Conservation (phyloP, 2,888 invertebrate species). For the Phymatocera aterrima region DNA sequence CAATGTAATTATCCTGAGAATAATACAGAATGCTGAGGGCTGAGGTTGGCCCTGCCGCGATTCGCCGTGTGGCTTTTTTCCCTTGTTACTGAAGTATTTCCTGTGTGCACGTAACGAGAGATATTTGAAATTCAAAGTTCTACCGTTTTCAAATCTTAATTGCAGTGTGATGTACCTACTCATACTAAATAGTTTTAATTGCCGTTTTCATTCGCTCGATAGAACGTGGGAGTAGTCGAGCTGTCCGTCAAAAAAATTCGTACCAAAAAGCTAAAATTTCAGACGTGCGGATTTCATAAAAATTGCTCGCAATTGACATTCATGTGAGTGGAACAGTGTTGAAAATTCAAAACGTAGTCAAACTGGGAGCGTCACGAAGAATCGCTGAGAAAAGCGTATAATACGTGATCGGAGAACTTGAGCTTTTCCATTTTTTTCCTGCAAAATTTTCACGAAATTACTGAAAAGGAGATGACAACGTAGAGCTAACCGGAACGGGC, state of each 20-base stretch:
- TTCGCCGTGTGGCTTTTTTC: no score
- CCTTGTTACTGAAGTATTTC: no score
- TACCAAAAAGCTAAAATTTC: no score
- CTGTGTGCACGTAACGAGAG: no score
- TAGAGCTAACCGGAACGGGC: not conserved
- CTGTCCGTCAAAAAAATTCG: no score
- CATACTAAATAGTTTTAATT: not conserved
- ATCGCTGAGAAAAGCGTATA: slow-evolving; percentile 18
- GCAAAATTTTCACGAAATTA: slow-evolving; percentile 19
- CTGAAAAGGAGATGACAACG: slow-evolving; percentile 10
- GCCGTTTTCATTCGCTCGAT: no score
- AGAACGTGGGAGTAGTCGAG: no score
- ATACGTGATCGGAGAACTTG: slow-evolving; percentile 27
- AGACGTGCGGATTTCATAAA: no score
- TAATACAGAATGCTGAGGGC: not conserved
- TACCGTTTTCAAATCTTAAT: no score
- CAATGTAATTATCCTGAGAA: not conserved
- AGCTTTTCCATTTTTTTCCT: not conserved
- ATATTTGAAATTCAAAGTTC: not conserved
- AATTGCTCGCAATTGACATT: no score
- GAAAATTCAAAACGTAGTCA: not conserved
- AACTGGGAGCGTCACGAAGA: not conserved
- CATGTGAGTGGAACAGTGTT: not conserved
- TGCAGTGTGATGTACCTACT: no score
- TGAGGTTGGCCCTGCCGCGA: no score